Evolutionary conservation across 1,140 invertebrate genomes (phyloP), one percentile per base, ranked within the genome.

Genomic region (Ips nitidus): DNA sequence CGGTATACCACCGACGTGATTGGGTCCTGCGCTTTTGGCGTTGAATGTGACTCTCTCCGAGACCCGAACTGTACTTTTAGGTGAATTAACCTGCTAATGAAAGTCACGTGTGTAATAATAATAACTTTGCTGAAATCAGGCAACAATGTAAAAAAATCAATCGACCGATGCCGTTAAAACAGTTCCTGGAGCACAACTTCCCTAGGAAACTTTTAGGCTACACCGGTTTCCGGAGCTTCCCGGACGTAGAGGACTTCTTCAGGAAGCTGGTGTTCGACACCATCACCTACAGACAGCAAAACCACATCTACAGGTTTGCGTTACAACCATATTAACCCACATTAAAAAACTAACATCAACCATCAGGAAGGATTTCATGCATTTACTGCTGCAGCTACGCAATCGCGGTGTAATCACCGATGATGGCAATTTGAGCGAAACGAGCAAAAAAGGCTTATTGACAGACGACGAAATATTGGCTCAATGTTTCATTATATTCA

Each of bases 1-100:
- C 82, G 84, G 56, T 89, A 84, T 71, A 84, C 86, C 0, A 88
- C 87, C 50, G 88, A 90, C 76, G 83, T 88, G 0, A 87, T 89
- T 36, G 87, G 85, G 0, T 85, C 80, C 39, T 84, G 86, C 43
- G 87, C 85, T 4, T 88, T 89, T 75, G 88, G 88, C 0, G 81
- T 89, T 2, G 82, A 88, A 22, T 84, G 85, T 67, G 84, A 86
- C 57, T 82, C 86, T 4, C 81, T 87, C 7, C 77, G 80, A 59
- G 80, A 86, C 74, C 77, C 83, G 0, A 75, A 86, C 39, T 81
- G 84, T 0, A 22, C 22, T 22, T 22, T 89, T 76, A 64, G 80
- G 39, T 60, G 22, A 39, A 7, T 41, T 7, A 5, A 7, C 5
- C n/a, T 4, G 8, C 37, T 8, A n/a, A 37, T 55, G 5, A 22